Conservation (phyloP, 2,113 vertebrate genomes). For the Mellivora capensis region DNA sequence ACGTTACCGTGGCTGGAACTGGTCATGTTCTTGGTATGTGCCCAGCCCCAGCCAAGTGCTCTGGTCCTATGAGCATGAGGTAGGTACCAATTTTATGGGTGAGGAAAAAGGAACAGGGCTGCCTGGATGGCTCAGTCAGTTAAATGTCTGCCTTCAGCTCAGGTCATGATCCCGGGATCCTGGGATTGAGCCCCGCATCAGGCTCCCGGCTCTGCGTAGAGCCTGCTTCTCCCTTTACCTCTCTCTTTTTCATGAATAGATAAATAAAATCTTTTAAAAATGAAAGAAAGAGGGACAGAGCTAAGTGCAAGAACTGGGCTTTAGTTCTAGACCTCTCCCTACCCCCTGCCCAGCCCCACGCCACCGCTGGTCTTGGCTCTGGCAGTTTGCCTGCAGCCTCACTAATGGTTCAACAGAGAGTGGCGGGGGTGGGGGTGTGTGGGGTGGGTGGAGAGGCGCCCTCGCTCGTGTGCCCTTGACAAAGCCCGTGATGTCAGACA, state of each 20-base stretch:
- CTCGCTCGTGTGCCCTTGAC: neutral
- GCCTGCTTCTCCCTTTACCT: neutral
- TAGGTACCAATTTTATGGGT: neutral
- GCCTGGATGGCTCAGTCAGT: neutral
- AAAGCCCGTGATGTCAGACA: neutral
- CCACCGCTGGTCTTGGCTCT: neutral
- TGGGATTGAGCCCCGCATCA: neutral
- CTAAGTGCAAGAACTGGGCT: neutral
- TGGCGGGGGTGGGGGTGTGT: too few relatives aligned
- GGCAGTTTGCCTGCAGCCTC: neutral
- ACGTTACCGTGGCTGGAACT: fast-evolving
- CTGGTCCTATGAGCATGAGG: neutral
- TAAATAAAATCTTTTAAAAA: neutral
- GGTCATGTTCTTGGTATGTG: fast-evolving
- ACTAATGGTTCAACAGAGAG: neutral
- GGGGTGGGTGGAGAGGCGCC: neutral
- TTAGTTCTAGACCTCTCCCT: neutral
- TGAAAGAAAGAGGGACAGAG: neutral
- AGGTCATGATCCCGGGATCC: neutral
- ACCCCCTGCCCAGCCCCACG: neutral
- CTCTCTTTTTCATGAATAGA: neutral
- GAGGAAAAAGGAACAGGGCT: neutral
- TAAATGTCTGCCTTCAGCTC: neutral
- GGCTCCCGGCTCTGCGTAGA: neutral
- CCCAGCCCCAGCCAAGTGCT: neutral